These are phyloP conservation scores for Archips xylosteana DNA, from an alignment of 2,888 invertebrate genomes.

Conservation along the genomic window DNA sequence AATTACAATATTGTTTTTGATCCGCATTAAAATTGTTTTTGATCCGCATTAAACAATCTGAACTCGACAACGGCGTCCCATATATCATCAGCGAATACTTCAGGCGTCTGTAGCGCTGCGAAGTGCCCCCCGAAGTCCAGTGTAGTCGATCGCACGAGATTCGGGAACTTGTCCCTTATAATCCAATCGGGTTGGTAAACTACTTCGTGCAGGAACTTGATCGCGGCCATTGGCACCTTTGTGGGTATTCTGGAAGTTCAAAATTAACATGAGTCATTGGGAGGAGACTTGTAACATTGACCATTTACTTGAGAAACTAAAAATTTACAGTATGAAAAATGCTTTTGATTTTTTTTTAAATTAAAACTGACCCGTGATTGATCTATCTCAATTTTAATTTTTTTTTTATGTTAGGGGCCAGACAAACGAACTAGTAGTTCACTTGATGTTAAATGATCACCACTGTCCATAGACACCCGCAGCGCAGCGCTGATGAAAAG, in stretches of 20 bases:
- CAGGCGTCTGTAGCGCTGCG: slow-evolving; percentile 92
- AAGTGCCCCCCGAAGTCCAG: slow-evolving; percentile 93
- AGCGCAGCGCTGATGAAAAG: too few relatives aligned
- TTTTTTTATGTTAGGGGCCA: too few relatives aligned
- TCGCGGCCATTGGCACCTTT: slow-evolving; percentile 89
- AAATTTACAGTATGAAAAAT: too few relatives aligned
- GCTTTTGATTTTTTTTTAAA: too few relatives aligned
- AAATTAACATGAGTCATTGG: background rate
- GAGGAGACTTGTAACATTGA: background rate
- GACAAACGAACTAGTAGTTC: too few relatives aligned
- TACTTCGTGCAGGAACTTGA: slow-evolving; percentile 91
- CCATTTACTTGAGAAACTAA: too few relatives aligned
- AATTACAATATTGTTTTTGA: too few relatives aligned
- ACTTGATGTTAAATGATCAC: too few relatives aligned
- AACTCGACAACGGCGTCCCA: slow-evolving; percentile 64
- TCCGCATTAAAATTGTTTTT: too few relatives aligned
- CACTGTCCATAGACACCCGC: too few relatives aligned
- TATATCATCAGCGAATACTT: slow-evolving; percentile 88
- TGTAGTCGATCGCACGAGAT: slow-evolving; percentile 89
- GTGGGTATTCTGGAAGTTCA: slow-evolving; percentile 86
- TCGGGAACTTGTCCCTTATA: slow-evolving; percentile 86
- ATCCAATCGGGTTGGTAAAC: slow-evolving; percentile 86
- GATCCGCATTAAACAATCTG: slow-evolving; percentile 54
- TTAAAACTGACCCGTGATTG: too few relatives aligned
- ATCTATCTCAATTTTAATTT: too few relatives aligned